Conservation (phyloP, 2,888 invertebrate genomes). For the Thera britannica region DNA sequence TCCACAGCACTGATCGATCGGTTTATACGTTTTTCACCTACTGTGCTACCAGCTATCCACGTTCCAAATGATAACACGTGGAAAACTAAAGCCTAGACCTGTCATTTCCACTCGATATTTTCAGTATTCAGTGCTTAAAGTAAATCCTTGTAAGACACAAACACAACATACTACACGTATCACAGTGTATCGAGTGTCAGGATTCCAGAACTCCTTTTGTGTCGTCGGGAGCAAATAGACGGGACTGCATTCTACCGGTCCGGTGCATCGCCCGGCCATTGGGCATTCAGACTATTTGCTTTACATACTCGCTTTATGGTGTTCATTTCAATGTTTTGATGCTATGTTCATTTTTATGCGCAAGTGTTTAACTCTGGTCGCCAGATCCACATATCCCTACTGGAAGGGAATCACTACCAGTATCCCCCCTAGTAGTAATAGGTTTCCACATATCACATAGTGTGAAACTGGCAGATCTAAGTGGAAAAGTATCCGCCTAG, state of each 20-base stretch:
- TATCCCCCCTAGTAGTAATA: no score
- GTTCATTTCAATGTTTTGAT: slow-evolving; percentile 9
- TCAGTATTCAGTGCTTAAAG: no score
- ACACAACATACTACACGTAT: neutral
- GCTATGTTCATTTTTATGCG: neutral
- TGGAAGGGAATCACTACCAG: no score
- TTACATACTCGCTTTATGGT: slow-evolving; percentile 31
- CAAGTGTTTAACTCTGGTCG: neutral
- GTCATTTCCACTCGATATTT: neutral
- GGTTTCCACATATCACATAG: no score
- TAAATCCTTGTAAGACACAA: neutral
- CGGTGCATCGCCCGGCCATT: slow-evolving; percentile 45
- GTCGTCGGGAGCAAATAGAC: slow-evolving; percentile 45
- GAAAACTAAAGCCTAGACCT: no score
- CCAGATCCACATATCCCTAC: no score
- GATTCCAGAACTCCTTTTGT: slow-evolving; percentile 20
- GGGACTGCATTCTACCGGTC: slow-evolving; percentile 52
- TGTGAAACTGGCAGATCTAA: no score
- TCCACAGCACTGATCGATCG: no score
- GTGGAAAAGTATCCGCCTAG: no score
- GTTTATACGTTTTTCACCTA: no score
- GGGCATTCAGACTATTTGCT: slow-evolving; percentile 36
- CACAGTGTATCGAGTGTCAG: slow-evolving; percentile 3
- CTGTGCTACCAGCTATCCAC: no score
- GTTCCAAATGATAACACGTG: no score